Base-by-base conservation (phyloP, 1,140 invertebrate species). In the Papilio aristodemus region DNA sequence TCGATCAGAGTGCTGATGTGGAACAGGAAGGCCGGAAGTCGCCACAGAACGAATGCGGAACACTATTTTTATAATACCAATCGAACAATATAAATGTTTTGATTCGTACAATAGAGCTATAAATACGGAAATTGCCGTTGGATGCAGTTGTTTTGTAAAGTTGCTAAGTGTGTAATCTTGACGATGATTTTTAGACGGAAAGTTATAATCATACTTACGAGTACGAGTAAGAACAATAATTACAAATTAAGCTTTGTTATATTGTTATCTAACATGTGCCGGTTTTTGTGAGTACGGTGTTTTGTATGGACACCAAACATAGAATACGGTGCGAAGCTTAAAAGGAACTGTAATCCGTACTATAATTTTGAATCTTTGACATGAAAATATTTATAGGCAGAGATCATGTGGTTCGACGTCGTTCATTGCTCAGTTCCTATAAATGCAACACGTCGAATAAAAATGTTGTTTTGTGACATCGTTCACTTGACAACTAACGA, bases 1-100 rank as follows among this genome's bases (percentile, higher is more conserved):
- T 54, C 46, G 46, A 54, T 54, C 46, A 54, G 46, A 22, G 22
- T 54, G 46, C 46, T 54, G 46, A 54, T 54, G 46, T 19, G 46
- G 46, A 2, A 32, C 46, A 54, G 46, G n/a, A 19, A 54, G 46
- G 46, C 17, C 46, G 46, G 46, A 54, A 54, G 46, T 54, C 46
- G 46, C 46, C 46, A 19, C 46, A 22, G 9, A 54, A 54, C 46
- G 11, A 54, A 54, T 54, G 46, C 46, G 6, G 19, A 54, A 22
- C 46, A 9, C 46, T 54, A 22, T 54, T 54, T 22, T 54, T 25
- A 25, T 54, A 25, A 54, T 25, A 54, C 19, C 19, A 54, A 54
- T 54, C 46, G 19, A 22, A 54, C 19, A 25, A 50, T 54, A 25
- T 10, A 54, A n/a, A n/a, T n/a, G n/a, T n/a, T 22, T 54, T 11